Evolutionary conservation across 2,888 invertebrate species (phyloP), one percentile per base, ranked within the genome.

Genomic region (Athalia circularis): DNA sequence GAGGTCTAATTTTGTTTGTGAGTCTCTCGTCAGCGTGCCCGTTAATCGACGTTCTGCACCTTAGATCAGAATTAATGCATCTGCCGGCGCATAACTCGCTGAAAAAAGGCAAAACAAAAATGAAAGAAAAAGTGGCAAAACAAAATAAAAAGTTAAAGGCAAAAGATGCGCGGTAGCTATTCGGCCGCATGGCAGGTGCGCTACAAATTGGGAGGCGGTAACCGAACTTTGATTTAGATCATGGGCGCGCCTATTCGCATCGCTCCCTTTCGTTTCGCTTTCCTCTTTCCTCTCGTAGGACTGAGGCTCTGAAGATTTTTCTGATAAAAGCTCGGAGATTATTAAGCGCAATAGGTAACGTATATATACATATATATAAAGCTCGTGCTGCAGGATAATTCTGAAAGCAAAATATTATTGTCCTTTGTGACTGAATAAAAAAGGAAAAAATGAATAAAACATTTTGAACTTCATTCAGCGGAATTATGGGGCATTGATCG

Each of bases 121-220:
- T 13, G 15, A 54, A 11, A 8, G 54, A 54, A 54, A 54, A 54
- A n/a, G 54, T 29, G 29, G 29, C 45, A 67, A 48, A 13, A n/a
- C 13, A 72, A 54, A 54, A 13, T 4, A 15, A 29, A 65, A 8
- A 45, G 4, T 5, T 45, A 57, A 54, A 50, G 50, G 47, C 9
- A 62, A 62, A 43, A 62, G 74, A 62, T 50, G 62, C 57, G 61
- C 62, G 50, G 74, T 62, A 75, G 74, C 62, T 62, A 9, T n/a
- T n/a, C 57, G 9, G 29, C 45, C 11, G 29, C 54, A 9, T 29
- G 62, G 75, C 75, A 75, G 75, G 50, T 75, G 64, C 64, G 62
- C 75, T 52, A 50, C 75, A 75, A 75, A 75, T 75, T 64, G 64
- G 52, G 61, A 75, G 75, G 64, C 62, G 75, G 75, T 29, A 65